Base-by-base conservation (phyloP, 2,888 invertebrate genomes). In the Pristionchus arcanus region DNA sequence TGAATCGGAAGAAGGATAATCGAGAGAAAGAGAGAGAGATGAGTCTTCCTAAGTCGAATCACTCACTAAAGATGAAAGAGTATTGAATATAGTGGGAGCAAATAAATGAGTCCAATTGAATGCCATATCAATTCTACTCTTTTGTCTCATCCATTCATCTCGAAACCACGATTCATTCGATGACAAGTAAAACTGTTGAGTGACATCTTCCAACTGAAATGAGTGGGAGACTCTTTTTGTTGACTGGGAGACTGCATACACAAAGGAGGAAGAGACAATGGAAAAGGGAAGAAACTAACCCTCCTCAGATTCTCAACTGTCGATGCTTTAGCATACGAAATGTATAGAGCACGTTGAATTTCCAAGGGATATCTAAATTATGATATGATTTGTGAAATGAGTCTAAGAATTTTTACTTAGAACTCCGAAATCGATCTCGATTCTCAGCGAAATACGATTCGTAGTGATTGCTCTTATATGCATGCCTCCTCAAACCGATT, bases 1-100 rank as follows among this genome's bases (percentile, higher is more conserved):
- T 49, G 15, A 84, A 59, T 28, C 28, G 49, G 59, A 86, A 86
- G 66, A 66, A 59, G 66, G 31, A 59, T 55, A 53, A 83, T 49
- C 34, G 83, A 84, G 49, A 55, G 84, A 84, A 59, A 93, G 15
- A 93, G 49, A 42, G 7, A 34, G 28, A 83, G 83, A 83, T 42
- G 83, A 83, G 42, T 83, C 49, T 53, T 53, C 53, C 42, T 83
- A 83, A 53, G 53, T 83, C 83, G 34, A 53, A 85, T 85, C 85
- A 28, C 49, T 63, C 13, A 85, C 34, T 31, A 85, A 37, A 3
- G 63, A 31, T 21, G 85, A 85, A 34, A 85, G 31, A 59, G 31
- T 85, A 59, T 59, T 37, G 63, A 59, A 85, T n/a, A 85, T 63
- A 59, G 34, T 31, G 19, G 85, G 85, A 59, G 85, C 85, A 85